Conservation (phyloP, 2,888 invertebrate species). For the Oxystoma pomonae region DNA sequence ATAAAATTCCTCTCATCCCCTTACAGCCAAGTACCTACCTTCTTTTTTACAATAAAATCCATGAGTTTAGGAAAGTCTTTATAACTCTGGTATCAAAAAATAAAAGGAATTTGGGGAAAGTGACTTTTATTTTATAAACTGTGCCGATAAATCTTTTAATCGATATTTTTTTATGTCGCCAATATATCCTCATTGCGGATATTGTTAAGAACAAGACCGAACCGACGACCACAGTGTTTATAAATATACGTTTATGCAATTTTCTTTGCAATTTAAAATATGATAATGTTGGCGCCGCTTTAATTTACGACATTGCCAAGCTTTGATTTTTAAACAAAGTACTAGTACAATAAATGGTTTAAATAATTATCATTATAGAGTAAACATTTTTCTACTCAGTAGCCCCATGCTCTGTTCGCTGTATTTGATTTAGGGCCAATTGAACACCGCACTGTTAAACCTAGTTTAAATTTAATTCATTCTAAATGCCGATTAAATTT, state of each 20-base stretch:
- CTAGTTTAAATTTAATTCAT: no score
- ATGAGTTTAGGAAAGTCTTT: background rate
- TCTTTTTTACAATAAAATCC: no score
- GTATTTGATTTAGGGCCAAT: no score
- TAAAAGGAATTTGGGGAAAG: background rate
- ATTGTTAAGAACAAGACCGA: background rate
- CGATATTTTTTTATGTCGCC: background rate
- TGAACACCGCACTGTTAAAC: no score
- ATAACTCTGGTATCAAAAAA: background rate
- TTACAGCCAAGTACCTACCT: background rate
- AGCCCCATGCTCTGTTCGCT: no score
- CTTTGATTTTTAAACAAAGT: no score
- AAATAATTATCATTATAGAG: no score
- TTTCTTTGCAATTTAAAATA: constrained; percentile 28
- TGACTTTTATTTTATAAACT: background rate
- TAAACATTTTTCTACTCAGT: no score
- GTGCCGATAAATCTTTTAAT: background rate
- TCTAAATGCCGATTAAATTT: no score
- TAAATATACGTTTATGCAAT: constrained; percentile 27
- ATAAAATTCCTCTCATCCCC: no score
- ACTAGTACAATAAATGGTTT: no score
- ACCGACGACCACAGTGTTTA: background rate
- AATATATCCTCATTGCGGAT: background rate
- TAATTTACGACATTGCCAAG: constrained; percentile 13
- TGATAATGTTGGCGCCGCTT: constrained; percentile 32